Evolutionary conservation across 1,140 invertebrate species (phyloP), one percentile per base, ranked within the genome.

Genomic region (Papilio xuthus): DNA sequence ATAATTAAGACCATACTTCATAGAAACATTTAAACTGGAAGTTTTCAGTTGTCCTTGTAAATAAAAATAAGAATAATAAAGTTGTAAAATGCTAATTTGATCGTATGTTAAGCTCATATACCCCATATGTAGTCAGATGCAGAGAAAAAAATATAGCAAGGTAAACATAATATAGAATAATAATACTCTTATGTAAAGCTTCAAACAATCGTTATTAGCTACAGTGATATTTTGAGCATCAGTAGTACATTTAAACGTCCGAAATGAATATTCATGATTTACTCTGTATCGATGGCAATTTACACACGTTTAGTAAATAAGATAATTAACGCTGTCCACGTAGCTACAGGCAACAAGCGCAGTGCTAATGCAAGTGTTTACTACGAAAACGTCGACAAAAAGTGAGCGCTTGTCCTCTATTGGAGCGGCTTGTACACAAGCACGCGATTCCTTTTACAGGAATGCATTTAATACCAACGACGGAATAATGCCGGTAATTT

Each of bases 401-500:
- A 76, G 56, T 60, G n/a, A 76, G 70, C 70, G 23, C 77, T 41
- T 67, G 82, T 81, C 82, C 84, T 80, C 78, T 63, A 80, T 78
- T 79, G 79, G 79, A 81, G 83, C 80, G 75, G 79, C 60, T 78
- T 74, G 72, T 79, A 78, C 80, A 83, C 75, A 74, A 78, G 87
- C 90, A 92, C 90, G 90, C 90, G 86, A 92, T 89, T 89, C 87
- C 86, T 84, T 84, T 82, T 86, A 83, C 81, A 81, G 86, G 90
- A 92, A 91, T 91, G 89, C 89, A 91, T 92, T 92, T 92, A 90
- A 90, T 89, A 92, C 86, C 86, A 86, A 86, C 85, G 84, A 85
- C 84, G 88, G 86, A 89, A 89, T 87, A 89, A 90, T 89, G 88
- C 86, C 80, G 44, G 44, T 47, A 18, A 18, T 18, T 47, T 15